phyloP scores from a whole-genome alignment of 2,113 vertebrate species.

The Craseonycteris thonglongyai region DNA sequence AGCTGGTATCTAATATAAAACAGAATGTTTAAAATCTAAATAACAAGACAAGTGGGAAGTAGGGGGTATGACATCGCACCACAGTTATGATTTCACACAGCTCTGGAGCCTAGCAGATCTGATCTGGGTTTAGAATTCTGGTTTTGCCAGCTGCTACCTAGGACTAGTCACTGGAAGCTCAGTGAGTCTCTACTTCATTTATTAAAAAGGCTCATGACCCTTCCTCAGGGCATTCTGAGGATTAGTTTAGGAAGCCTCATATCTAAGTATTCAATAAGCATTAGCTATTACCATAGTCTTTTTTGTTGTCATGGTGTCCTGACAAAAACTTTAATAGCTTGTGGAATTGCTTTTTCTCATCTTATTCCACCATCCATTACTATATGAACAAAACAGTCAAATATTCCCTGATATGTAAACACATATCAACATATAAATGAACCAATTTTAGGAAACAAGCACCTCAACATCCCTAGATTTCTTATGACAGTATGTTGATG shows the following conservation, averaged over 20 bases:
- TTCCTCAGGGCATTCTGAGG: neutral
- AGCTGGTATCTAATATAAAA: neutral
- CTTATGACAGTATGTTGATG: neutral
- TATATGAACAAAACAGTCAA: slow-evolving; percentile 13
- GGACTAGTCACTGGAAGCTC: neutral
- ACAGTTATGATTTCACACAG: neutral
- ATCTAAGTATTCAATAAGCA: neutral
- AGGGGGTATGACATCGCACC: neutral
- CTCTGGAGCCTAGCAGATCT: neutral
- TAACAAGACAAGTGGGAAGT: neutral
- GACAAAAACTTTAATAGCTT: neutral
- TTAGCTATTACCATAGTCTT: neutral
- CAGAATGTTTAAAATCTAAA: neutral
- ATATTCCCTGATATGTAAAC: neutral
- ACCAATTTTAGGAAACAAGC: neutral
- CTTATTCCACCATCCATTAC: neutral
- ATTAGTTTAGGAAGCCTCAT: neutral
- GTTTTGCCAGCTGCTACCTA: neutral
- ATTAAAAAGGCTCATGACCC: neutral
- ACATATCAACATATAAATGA: neutral
- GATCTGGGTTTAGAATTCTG: neutral
- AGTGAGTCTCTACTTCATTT: neutral
- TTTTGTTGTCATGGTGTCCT: neutral
- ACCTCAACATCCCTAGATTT: neutral
- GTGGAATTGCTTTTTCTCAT: neutral